A percentile compares a stretch with the other conserved stretches of the same genome.
Conservation (phyloP, 2,113 vertebrate species). For the Callorhinus ursinus region DNA sequence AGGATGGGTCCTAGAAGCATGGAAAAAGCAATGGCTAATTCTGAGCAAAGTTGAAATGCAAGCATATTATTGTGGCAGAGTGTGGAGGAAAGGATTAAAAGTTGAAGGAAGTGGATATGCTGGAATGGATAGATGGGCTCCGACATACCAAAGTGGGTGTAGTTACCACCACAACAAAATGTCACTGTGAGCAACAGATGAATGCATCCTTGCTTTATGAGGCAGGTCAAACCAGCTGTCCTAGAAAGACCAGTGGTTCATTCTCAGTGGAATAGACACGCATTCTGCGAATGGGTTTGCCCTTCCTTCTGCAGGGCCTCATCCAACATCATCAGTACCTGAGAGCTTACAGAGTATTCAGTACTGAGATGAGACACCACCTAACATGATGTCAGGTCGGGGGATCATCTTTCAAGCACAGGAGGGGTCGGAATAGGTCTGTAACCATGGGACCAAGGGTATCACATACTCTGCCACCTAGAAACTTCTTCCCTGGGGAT, state of each 20-base stretch:
- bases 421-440: not conserved
- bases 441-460: not conserved
- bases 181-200: not conserved
- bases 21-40: not conserved
- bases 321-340: not conserved
- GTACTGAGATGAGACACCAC: not conserved
- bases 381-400: not conserved
- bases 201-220: not conserved
- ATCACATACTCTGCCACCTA: not conserved
- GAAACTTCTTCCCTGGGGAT: not conserved
- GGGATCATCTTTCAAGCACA: not conserved
- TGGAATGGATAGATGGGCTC: not conserved
- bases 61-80: not conserved
- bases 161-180: not conserved
- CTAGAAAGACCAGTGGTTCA: not conserved
- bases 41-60: not conserved
- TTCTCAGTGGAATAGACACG: not conserved
- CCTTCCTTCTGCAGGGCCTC: not conserved
- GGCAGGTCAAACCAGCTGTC: not conserved
- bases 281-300: not conserved
- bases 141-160: not conserved
- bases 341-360: not conserved
- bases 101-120: not conserved
- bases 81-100: not conserved
- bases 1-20: not conserved